These are phyloP conservation scores for Agrenia bidenticulata DNA, from an alignment of 2,888 invertebrate genomes.

Conservation along the genomic window DNA sequence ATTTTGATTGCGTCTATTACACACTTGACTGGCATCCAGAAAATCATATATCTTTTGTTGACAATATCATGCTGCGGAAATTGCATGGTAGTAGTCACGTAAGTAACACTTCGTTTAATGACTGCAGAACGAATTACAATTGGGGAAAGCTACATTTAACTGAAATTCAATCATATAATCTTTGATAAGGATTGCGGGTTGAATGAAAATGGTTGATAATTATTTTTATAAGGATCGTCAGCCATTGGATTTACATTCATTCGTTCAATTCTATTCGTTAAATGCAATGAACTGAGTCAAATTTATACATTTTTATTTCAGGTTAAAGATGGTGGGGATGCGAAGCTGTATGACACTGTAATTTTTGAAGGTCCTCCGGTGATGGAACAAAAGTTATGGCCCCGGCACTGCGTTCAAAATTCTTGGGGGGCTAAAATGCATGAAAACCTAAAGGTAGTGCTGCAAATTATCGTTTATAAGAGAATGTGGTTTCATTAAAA, in stretches of 20 bases:
- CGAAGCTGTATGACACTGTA: conserved; percentile 84
- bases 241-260: too few relatives aligned
- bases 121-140: too few relatives aligned
- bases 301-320: too few relatives aligned
- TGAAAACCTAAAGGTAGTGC: conserved; percentile 74
- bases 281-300: too few relatives aligned
- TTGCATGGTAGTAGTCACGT: conserved; percentile 72
- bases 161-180: too few relatives aligned
- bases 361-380: conserved; percentile 78
- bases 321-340: conserved; percentile 63
- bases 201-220: too few relatives aligned
- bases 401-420: conserved; percentile 92
- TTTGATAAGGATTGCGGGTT: too few relatives aligned
- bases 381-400: conserved; percentile 89
- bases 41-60: conserved; percentile 93
- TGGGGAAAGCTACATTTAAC: too few relatives aligned
- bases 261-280: too few relatives aligned
- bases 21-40: conserved; percentile 97
- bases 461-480: not conserved
- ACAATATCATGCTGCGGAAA: conserved; percentile 77
- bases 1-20: conserved; percentile 87
- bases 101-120: conserved; percentile 56
- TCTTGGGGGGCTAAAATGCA: conserved; percentile 94
- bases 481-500: not conserved
- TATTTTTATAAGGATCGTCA: too few relatives aligned